These are phyloP conservation scores for Meta bourneti DNA, from an alignment of 2,888 invertebrate species.

Conservation along the genomic window DNA sequence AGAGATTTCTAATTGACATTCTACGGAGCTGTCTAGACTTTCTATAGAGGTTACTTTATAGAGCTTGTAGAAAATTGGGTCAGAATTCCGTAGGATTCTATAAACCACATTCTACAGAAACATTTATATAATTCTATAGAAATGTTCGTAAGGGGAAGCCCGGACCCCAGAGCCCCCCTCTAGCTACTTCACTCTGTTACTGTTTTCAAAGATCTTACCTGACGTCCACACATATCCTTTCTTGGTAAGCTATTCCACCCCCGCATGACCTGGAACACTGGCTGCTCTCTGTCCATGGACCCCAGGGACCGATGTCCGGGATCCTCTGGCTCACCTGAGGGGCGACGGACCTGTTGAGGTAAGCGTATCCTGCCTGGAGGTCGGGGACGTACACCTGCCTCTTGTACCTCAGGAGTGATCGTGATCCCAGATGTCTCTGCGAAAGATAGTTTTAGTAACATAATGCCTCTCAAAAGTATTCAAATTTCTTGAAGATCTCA, in stretches of 20 bases:
- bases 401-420: not conserved
- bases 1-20: too few relatives aligned
- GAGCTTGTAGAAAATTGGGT: too few relatives aligned
- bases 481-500: not conserved
- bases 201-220: constrained; percentile 82
- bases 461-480: not conserved
- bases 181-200: too few relatives aligned
- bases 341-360: constrained; percentile 28
- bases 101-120: too few relatives aligned
- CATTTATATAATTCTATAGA: too few relatives aligned
- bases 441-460: not conserved
- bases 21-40: too few relatives aligned
- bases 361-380: not conserved
- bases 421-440: not conserved
- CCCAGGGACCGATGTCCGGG: constrained; percentile 67
- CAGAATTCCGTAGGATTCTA: too few relatives aligned
- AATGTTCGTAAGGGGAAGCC: too few relatives aligned
- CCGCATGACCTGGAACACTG: constrained; percentile 94
- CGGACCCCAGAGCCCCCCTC: too few relatives aligned
- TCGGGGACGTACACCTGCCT: constrained; percentile 18
- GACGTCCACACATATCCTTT: constrained; percentile 86
- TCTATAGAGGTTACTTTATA: too few relatives aligned
- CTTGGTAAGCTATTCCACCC: constrained; percentile 93
- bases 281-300: constrained; percentile 77
- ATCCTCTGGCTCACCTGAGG: constrained; percentile 10